Base-by-base conservation (phyloP, 2,113 vertebrate genomes). In the Chionodraco myersi region DNA sequence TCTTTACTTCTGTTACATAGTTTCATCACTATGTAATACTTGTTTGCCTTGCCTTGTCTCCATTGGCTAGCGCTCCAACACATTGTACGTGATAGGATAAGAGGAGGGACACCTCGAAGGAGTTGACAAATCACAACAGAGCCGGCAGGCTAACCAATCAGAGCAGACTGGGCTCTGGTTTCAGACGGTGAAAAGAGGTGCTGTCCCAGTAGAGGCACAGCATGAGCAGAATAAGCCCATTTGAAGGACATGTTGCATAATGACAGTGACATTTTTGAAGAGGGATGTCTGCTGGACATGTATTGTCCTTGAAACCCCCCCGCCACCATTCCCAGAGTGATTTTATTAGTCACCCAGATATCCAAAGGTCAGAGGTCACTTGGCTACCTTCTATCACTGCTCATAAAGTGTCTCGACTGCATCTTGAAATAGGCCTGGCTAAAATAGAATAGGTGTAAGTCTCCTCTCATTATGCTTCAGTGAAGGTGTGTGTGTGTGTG, bases 381-480 rank as follows among this genome's bases (percentile, higher is more conserved):
- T 77, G 86, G 85, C 84, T 69, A 45, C 77, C 61, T 67, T 88
- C 79, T 90, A 91, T 92, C 88, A 18, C 66, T 49, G 64, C 56
- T 61, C 76, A 81, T 87, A 87, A 90, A 88, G 64, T 77, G 77
- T 80, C 47, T 74, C 16, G 1, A 64, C 2, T n/a, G 72, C 68
- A 66, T 84, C 86, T 87, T 73, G 82, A 92, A 93, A 92, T 92
- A 92, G 90, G 75, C 52, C 30, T 64, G 7, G 36, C 88, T 70
- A 77, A 92, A 93, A 92, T 92, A 93, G 85, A 86, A 70, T 52
- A 88, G 80, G 70, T 86, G 80, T 79, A 82, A 84, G 81, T 83
- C 64, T 81, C 71, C 8, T 80, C 82, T 87, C 51, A 41, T 64
- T 85, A 63, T 87, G 74, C 85, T 67, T 85, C 57, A 63, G 70